Evolutionary conservation across 2,888 invertebrate genomes (phyloP), one percentile per base, ranked within the genome.

Genomic region (Homarus gammarus): DNA sequence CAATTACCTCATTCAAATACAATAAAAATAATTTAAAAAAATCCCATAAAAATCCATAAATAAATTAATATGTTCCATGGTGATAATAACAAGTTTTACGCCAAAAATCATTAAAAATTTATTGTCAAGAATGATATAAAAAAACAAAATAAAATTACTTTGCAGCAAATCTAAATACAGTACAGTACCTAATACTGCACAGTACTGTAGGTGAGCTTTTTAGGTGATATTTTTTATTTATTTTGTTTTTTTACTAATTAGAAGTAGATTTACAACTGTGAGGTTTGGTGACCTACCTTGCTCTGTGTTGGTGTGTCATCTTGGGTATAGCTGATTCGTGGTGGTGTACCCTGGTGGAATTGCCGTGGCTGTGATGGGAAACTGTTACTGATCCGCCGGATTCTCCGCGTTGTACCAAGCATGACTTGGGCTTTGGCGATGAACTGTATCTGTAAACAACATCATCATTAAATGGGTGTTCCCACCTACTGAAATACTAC

Each of bases 371-470:
- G 73, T 79, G 89, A 64, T 78, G 77, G 3, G 51, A 12, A 12
- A 78, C 56, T 36, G 72, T 51, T 36, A 87, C 73, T 31, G 72
- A 49, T 40, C 87, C 82, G 27, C 79, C 73, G 22, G 56, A 38
- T 64, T 85, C 90, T 49, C 89, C 87, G 1, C 91, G 92, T 51
- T 91, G 92, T 33, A 92, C 92, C 77, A 92, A 82, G 49, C 90
- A 90, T 72, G 90, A 89, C 91, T 92, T 92, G 82, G 90, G 92
- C 78, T 91, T 91, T n/a, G 92, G 92, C 2, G 92, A 92, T n/a
- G 91, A 87, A 75, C 92, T 92, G 92, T 84, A 78, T 40, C 87
- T 87, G 87, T 36, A 36, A 49, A 33, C 10, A 49, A 49, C 18
- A 64, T n/a, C 18, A 31, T 33, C n/a, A n/a, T n/a, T n/a, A n/a